Conservation (phyloP, 2,888 invertebrate genomes). For the Plusia festucae region DNA sequence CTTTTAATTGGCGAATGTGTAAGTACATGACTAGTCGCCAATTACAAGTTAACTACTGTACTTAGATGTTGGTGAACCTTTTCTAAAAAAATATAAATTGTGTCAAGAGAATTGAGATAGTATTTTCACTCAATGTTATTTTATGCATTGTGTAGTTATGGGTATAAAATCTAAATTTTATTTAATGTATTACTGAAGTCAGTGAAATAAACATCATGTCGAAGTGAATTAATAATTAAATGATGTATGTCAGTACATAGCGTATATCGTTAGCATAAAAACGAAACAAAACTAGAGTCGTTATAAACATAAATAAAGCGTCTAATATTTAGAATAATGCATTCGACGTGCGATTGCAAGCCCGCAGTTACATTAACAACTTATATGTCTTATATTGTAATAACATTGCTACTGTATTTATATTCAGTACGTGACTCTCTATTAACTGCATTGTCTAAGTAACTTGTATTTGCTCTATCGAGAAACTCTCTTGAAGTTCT, state of each 20-base stretch:
- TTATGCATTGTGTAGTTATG: no score
- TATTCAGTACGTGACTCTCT: conserved; percentile 47
- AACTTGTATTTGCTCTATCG: conserved; percentile 22
- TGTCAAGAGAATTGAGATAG: no score
- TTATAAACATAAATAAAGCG: conserved; percentile 59
- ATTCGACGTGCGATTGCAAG: conserved; percentile 53
- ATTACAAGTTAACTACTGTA: no score
- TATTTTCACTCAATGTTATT: no score
- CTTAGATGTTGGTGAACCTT: no score
- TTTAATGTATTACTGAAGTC: no score
- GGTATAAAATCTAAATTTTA: no score
- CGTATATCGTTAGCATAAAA: conserved; percentile 32
- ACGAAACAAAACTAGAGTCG: conserved; percentile 37
- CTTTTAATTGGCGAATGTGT: no score
- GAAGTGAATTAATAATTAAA: no score
- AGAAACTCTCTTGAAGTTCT: conserved; percentile 16
- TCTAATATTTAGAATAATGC: conserved; percentile 56
- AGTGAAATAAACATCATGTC: no score
- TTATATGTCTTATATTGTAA: conserved; percentile 55
- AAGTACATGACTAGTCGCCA: no score
- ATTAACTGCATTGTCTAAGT: conserved; percentile 42
- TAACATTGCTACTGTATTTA: conserved; percentile 53
- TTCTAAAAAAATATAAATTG: no score
- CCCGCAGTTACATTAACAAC: conserved; percentile 44
- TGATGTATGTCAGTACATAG: conserved; percentile 17